Evolutionary conservation across 1,140 invertebrate genomes (phyloP), one percentile per base, ranked within the genome.

Genomic region (Meteorus sp.): DNA sequence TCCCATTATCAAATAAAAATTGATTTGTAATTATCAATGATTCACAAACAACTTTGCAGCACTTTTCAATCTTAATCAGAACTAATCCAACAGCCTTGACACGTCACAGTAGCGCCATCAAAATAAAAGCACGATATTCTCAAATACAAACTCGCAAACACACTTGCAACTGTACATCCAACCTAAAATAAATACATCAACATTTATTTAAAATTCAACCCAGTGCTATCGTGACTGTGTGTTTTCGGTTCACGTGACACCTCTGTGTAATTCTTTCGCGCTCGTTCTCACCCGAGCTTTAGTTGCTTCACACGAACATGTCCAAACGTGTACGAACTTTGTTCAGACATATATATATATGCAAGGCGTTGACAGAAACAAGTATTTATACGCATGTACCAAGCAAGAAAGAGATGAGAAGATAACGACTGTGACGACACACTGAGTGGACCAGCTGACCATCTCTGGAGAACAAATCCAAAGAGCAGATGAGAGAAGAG

Each of bases 41-140:
- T 61, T 58, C 47, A 45, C 27, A 39, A 39, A 35, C 45, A 60
- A 62, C 65, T 60, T 67, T 62, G 62, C 62, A 60, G 50, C 47
- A 53, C 62, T 67, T 67, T 67, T 63, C 54, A 67, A 64, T 64
- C 58, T 62, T 64, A 67, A 67, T 67, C 64, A 64, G 44, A n/a
- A n/a, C n/a, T n/a, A n/a, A n/a, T n/a, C 13, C 23, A 13, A 52
- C 45, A 56, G 22, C 53, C 59, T 61, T 56, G 48, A 51, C 59
- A 44, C 59, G 51, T 43, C 33, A 51, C 31, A 17, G 45, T 23
- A n/a, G 37, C 15, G n/a, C 48, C n/a, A 37, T 22, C 20, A 50
- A 58, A 37, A 33, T 33, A 33, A 33, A 33, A 7, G 6, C 29
- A 33, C 11, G 29, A 33, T 33, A 33, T 33, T 7, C 11, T 7